These are phyloP conservation scores for Theonella swinhoei DNA, from an alignment of 37 sponge, comb jelly and placozoan species.

Conservation along the genomic window DNA sequence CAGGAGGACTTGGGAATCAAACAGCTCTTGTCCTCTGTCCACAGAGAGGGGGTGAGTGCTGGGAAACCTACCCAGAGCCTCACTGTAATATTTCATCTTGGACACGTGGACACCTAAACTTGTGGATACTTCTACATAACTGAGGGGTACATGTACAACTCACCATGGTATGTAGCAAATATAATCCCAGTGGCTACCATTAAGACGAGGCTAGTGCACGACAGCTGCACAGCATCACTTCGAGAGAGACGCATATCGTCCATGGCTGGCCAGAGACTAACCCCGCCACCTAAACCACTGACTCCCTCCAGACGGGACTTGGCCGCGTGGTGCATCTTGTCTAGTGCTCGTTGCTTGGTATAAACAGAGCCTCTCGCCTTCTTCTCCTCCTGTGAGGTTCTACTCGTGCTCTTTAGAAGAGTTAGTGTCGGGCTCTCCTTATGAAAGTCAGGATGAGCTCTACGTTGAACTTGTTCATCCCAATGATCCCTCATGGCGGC, in stretches of 20 bases:
- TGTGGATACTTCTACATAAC: neutral
- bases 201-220: neutral
- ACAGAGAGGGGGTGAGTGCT: neutral
- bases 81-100: neutral
- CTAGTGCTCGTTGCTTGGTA: slow-evolving; percentile 23
- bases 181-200: neutral
- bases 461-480: neutral
- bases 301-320: slow-evolving; percentile 19
- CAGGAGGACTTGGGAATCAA: neutral
- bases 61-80: neutral
- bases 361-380: neutral
- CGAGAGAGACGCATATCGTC: slow-evolving; percentile 48
- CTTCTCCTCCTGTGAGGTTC: neutral
- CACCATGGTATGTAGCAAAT: slow-evolving; percentile 19
- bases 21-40: neutral
- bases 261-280: slow-evolving; percentile 58
- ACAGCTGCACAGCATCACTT: slow-evolving; percentile 3
- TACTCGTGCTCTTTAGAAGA: neutral
- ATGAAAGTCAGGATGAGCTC: too few species aligned
- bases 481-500: slow-evolving; percentile 2
- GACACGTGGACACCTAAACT: neutral
- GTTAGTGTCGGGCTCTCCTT: neutral
- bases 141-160: neutral
- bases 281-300: slow-evolving; percentile 39
- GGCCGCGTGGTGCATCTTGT: slow-evolving; percentile 32